Evolutionary conservation across 2,797 vertebrate species (phyloP).

Genomic region (Discoglossus pictus): DNA sequence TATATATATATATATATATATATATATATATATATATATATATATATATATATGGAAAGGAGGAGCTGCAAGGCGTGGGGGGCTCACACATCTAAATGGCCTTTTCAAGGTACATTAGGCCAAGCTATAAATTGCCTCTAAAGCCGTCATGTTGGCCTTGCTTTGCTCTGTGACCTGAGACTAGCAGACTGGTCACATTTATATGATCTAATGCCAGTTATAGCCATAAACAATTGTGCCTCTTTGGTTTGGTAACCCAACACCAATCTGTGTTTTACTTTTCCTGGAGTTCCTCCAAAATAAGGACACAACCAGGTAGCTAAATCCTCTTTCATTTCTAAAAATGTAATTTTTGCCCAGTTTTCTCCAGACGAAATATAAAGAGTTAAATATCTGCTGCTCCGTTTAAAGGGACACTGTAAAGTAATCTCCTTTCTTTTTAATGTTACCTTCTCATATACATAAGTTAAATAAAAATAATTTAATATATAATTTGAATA

Average conservation of each 20-base stretch:
- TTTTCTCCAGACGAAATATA: no score
- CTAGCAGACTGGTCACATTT: constrained; percentile 1
- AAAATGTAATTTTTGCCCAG: no score
- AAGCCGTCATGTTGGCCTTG: neutral
- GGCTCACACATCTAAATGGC: neutral
- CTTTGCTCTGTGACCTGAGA: neutral
- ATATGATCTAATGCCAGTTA: neutral
- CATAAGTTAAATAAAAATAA: no score
- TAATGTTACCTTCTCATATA: no score
- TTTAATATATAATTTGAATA: no score
- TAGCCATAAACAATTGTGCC: constrained; percentile 29
- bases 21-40: neutral
- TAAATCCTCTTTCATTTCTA: no score
- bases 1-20: no score
- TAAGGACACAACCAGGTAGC: no score
- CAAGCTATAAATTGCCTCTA: neutral
- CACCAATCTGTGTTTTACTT: neutral
- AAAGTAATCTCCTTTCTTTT: no score
- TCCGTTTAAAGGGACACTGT: no score
- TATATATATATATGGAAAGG: neutral
- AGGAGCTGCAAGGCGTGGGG: neutral
- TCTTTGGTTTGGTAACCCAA: constrained; percentile 1
- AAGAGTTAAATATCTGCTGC: no score
- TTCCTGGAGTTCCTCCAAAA: constrained; percentile 24
- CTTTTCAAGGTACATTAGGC: neutral